Percentiles rank a stretch among this genome's conserved stretches.
Conservation (phyloP, 2,797 vertebrate species). For the Halcyon smyrnensis region DNA sequence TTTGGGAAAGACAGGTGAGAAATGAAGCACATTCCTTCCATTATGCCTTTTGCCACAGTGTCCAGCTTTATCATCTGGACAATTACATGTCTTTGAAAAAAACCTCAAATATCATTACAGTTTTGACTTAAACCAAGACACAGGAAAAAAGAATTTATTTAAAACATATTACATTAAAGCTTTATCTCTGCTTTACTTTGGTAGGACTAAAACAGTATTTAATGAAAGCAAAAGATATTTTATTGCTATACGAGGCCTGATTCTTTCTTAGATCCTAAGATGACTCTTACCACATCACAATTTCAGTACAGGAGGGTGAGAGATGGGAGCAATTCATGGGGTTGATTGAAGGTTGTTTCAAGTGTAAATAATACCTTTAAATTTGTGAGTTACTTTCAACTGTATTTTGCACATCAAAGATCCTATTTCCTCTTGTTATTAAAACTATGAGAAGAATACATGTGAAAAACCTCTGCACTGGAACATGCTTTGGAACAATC, state of each 20-base stretch:
- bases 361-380: background rate
- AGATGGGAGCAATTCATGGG: background rate
- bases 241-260: background rate
- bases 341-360: background rate
- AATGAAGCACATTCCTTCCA: slow-evolving; percentile 65
- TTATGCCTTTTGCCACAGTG: slow-evolving; percentile 25
- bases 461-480: background rate
- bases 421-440: background rate
- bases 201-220: background rate
- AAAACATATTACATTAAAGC: background rate
- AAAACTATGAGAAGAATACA: background rate
- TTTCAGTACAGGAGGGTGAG: background rate
- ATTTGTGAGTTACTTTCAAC: background rate
- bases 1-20: slow-evolving; percentile 74
- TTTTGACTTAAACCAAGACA: background rate
- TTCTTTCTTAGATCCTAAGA: background rate
- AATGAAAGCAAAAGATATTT: slow-evolving; percentile 2
- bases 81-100: background rate
- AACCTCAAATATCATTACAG: background rate
- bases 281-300: background rate
- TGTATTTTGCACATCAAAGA: background rate
- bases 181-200: background rate
- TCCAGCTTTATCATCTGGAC: slow-evolving; percentile 27
- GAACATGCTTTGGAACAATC: background rate
- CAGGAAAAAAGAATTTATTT: background rate